A percentile compares a stretch with the other conserved stretches of the same genome.
Conservation (phyloP, 2,113 vertebrate genomes). For the Petaurus breviceps region DNA sequence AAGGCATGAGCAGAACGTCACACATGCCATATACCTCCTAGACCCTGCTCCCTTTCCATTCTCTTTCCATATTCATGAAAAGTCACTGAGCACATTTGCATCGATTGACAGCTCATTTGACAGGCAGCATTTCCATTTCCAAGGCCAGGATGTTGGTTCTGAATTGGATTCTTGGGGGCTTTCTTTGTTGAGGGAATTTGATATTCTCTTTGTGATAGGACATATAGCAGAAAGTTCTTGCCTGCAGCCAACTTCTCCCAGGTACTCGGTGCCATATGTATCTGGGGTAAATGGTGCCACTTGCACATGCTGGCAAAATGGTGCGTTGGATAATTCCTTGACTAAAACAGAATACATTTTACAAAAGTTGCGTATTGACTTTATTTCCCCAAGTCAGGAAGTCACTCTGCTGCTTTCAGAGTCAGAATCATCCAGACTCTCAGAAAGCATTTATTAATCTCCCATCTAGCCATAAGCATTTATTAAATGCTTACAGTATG, state of each 20-base stretch:
- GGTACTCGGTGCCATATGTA: not conserved
- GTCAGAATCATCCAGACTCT: not conserved
- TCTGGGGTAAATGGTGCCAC: not conserved
- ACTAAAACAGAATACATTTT: not conserved
- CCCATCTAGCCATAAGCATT: not conserved
- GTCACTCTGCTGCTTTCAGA: not conserved
- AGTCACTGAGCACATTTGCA: conserved; percentile 30
- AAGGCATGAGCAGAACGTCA: not conserved
- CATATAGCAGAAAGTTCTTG: conserved; percentile 34
- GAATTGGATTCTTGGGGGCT: conserved; percentile 1
- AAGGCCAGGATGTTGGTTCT: not conserved
- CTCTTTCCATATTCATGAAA: conserved; percentile 34
- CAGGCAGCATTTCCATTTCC: conserved; percentile 1
- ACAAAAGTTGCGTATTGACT: conserved; percentile 13
- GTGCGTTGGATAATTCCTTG: not conserved
- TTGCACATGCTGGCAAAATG: not conserved
- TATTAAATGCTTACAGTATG: not conserved
- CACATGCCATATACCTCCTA: not conserved
- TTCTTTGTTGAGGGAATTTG: conserved; percentile 29
- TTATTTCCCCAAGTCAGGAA: not conserved
- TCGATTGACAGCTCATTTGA: conserved; percentile 8
- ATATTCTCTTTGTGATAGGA: conserved; percentile 39
- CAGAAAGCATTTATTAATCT: not conserved
- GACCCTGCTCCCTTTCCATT: not conserved
- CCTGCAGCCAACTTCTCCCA: not conserved